Conservation (phyloP, 2,797 vertebrate species). For the Chelidonichthys spinosus region DNA sequence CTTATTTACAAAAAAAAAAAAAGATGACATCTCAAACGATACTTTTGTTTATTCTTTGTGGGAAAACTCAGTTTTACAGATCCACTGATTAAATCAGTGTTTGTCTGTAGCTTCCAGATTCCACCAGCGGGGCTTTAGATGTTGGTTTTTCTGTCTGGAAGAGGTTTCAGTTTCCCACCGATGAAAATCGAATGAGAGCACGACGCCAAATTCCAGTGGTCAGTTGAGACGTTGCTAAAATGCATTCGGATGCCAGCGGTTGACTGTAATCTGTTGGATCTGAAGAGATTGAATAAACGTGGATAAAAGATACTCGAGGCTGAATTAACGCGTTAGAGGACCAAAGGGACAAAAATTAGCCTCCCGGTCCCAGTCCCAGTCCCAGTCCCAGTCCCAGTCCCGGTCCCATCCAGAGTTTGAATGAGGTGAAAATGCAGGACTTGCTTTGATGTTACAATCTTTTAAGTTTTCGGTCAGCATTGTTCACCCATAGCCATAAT, state of each 20-base stretch:
- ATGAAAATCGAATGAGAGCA: slow-evolving; percentile 1
- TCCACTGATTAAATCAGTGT: no score
- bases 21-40: no score
- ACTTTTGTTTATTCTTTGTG: no score
- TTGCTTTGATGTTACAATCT: not conserved
- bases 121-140: not conserved
- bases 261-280: slow-evolving; percentile 11
- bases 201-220: slow-evolving; percentile 19
- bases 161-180: slow-evolving; percentile 24
- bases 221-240: slow-evolving; percentile 4
- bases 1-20: no score
- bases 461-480: not conserved
- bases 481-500: no score
- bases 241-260: slow-evolving; percentile 11
- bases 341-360: not conserved
- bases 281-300: not conserved
- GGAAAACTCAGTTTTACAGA: no score
- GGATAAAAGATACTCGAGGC: not conserved
- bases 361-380: not conserved
- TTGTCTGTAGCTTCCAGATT: not conserved
- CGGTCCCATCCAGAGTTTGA: no score
- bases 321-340: not conserved
- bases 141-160: not conserved
- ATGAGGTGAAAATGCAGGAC: no score
- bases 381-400: not conserved